Conservation (phyloP, 2,113 vertebrate genomes). For the Smithornis capensis region DNA sequence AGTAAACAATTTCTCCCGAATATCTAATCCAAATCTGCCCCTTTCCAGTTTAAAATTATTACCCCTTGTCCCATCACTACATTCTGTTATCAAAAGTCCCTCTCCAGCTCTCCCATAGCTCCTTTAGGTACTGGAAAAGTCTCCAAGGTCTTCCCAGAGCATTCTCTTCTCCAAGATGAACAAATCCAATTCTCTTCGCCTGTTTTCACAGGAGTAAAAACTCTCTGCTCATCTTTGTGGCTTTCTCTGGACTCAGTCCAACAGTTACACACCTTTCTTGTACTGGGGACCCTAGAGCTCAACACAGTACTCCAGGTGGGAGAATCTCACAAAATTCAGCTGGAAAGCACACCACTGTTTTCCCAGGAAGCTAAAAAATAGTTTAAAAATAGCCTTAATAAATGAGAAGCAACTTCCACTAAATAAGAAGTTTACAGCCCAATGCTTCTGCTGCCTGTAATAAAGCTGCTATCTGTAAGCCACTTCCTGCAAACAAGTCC, state of each 20-base stretch:
- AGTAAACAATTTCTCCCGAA: not conserved
- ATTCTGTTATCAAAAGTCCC: not conserved
- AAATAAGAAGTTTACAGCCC: not conserved
- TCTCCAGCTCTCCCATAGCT: not conserved
- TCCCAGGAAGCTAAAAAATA: not conserved
- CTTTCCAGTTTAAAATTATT: not conserved
- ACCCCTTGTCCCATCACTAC: not conserved
- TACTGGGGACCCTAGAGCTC: not conserved
- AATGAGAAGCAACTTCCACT: not conserved
- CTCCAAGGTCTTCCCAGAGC: not conserved
- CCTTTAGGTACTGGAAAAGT: not conserved
- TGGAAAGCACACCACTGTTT: not conserved
- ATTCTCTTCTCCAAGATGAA: not conserved
- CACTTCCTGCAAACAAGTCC: conserved; percentile 9
- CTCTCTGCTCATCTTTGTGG: not conserved
- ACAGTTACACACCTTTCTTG: not conserved
- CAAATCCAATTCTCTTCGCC: not conserved
- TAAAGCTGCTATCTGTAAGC: not conserved
- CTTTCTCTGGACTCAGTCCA: not conserved
- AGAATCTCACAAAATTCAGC: not conserved
- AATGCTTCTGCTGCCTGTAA: not conserved
- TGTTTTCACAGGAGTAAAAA: not conserved
- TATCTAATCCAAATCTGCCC: not conserved
- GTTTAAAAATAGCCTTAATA: not conserved
- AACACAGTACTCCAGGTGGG: not conserved